Evolutionary conservation across 2,113 vertebrate species (phyloP).

Genomic region (Sinocyclocheilus anshuiensis): DNA sequence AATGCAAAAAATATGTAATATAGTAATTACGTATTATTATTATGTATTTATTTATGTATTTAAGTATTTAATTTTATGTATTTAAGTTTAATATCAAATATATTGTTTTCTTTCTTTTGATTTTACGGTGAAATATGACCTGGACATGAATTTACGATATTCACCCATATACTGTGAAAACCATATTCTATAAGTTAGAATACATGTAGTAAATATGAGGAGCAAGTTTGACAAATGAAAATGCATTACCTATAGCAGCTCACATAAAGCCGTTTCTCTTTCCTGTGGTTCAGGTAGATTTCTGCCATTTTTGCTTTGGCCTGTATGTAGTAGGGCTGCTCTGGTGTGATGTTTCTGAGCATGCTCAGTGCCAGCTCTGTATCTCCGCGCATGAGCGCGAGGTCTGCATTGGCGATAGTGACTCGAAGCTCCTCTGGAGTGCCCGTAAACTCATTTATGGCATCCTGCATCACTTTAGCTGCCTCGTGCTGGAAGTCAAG

Average conservation of each 20-base stretch:
- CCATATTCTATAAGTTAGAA: neutral
- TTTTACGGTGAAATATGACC: neutral
- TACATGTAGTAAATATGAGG: neutral
- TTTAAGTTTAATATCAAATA: no score
- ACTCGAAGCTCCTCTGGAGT: conserved; percentile 90
- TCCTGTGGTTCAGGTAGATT: conserved; percentile 90
- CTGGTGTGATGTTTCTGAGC: conserved; percentile 86
- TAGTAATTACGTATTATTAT: no score
- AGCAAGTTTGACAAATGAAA: neutral
- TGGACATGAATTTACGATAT: neutral
- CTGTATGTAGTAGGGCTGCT: conserved; percentile 93
- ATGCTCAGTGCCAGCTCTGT: conserved; percentile 87
- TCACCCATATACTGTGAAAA: neutral
- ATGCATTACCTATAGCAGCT: conserved; percentile 88
- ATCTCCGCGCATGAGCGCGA: conserved; percentile 87
- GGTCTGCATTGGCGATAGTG: conserved; percentile 90
- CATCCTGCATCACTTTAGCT: conserved; percentile 93
- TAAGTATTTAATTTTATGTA: no score
- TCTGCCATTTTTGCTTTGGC: conserved; percentile 96
- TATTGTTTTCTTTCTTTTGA: no score
- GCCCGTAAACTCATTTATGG: conserved; percentile 94
- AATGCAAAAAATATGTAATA: neutral
- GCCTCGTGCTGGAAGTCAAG: conserved; percentile 86
- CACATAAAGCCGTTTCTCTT: conserved; percentile 90
- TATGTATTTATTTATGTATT: neutral